phyloP scores from a whole-genome alignment of 2,113 vertebrate genomes.

The Marmota monax region DNA sequence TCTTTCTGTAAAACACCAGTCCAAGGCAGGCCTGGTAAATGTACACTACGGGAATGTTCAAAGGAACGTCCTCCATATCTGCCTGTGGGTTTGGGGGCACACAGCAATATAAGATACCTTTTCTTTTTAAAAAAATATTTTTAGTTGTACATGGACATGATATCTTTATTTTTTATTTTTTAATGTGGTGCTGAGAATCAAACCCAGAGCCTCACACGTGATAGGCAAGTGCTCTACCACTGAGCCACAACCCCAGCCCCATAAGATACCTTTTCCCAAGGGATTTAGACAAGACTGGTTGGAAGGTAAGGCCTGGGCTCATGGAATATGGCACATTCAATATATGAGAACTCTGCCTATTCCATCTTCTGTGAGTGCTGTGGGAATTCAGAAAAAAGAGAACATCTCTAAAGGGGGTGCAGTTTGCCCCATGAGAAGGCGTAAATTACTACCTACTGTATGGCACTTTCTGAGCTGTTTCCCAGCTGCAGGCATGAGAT shows the following conservation, averaged over 20 bases:
- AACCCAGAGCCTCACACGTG: too few relatives aligned
- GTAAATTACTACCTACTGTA: neutral
- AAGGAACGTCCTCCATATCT: neutral
- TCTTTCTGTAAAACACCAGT: slow-evolving; percentile 4
- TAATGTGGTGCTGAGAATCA: too few relatives aligned
- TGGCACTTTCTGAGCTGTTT: neutral
- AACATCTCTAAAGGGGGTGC: neutral
- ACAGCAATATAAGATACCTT: neutral
- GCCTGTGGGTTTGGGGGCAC: neutral
- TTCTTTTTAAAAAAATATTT: too few relatives aligned
- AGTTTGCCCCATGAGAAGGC: neutral
- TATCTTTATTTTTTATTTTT: too few relatives aligned
- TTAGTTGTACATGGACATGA: too few relatives aligned
- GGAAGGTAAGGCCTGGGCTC: neutral
- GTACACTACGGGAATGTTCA: neutral
- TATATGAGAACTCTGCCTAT: neutral
- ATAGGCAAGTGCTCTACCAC: too few relatives aligned
- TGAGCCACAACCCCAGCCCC: too few relatives aligned
- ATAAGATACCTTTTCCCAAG: neutral
- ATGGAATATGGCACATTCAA: neutral
- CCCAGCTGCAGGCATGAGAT: neutral
- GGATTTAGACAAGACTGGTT: neutral
- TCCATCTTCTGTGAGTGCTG: neutral
- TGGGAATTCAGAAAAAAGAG: slow-evolving; percentile 32
- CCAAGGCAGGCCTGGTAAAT: neutral